phyloP scores from a whole-genome alignment of 1,140 invertebrate species.

The Tachypleus tridentatus region DNA sequence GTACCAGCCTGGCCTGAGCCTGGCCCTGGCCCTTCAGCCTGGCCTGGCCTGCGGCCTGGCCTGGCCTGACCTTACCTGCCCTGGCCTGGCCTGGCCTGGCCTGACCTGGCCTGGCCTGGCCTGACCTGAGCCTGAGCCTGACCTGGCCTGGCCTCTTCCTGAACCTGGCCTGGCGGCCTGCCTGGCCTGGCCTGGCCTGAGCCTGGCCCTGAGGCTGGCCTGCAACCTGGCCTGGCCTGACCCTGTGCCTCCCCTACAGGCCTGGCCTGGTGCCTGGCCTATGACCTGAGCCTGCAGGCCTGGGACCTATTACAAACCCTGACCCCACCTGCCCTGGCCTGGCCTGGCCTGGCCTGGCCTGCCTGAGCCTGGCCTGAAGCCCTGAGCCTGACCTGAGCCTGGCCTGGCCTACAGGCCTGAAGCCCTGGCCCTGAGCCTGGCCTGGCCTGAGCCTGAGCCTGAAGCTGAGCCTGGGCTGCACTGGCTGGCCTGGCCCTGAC shows the following conservation, averaged over 20 bases:
- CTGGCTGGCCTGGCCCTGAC: too few relatives aligned
- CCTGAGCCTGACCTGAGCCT: too few relatives aligned
- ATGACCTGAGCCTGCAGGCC: constrained; percentile 19
- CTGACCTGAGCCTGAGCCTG: constrained; percentile 23
- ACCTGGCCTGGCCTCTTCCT: too few relatives aligned
- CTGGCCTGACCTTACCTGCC: too few relatives aligned
- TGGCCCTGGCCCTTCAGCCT: constrained; percentile 20
- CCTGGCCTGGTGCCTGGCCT: constrained; percentile 24
- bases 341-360: too few relatives aligned
- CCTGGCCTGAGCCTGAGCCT: constrained; percentile 22
- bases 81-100: constrained; percentile 17
- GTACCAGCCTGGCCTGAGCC: too few relatives aligned
- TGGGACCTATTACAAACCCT: constrained; percentile 22
- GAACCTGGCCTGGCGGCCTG: constrained; percentile 16
- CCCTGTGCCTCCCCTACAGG: constrained; percentile 23
- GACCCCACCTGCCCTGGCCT: constrained; percentile 23
- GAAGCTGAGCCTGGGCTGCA: constrained; percentile 15
- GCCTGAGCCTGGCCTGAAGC: too few relatives aligned
- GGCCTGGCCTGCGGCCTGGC: too few relatives aligned
- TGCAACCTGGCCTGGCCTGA: constrained; percentile 22
- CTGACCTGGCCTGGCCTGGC: constrained; percentile 25
- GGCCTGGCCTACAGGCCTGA: constrained; percentile 17
- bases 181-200: constrained; percentile 21
- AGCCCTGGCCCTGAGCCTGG: too few relatives aligned
- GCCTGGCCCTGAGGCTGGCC: constrained; percentile 24